These are phyloP conservation scores for Clarias batrachus DNA, from an alignment of 2,113 vertebrate species.

Conservation along the genomic window DNA sequence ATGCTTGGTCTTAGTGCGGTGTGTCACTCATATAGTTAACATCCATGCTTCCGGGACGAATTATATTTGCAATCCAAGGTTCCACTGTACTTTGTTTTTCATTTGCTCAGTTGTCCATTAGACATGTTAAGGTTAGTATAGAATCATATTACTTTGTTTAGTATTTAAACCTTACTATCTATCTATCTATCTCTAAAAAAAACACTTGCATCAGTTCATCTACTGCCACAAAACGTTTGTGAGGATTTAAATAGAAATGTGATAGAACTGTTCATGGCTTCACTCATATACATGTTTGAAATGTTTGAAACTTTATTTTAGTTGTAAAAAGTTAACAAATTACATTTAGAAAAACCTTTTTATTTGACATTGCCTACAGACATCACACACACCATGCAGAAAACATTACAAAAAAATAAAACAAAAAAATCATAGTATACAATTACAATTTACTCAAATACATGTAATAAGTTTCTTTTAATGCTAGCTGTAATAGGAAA, in stretches of 20 bases:
- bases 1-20: too few relatives aligned
- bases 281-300: background rate
- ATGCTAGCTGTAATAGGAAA: conserved; percentile 50
- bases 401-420: conserved; percentile 23
- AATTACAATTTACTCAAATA: conserved; percentile 8
- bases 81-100: background rate
- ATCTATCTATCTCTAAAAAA: background rate
- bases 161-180: background rate
- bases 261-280: background rate
- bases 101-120: background rate
- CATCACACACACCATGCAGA: conserved; percentile 4
- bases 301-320: background rate
- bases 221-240: background rate
- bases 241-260: background rate
- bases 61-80: too few relatives aligned
- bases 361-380: background rate
- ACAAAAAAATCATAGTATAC: background rate
- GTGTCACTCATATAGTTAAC: too few relatives aligned
- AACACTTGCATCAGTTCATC: background rate
- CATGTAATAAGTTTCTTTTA: background rate
- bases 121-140: background rate
- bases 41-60: too few relatives aligned
- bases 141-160: background rate
- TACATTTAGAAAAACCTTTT: background rate
- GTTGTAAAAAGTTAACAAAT: background rate